phyloP scores from a whole-genome alignment of 2,113 vertebrate species.

The Machaerirhynchus nigripectus region DNA sequence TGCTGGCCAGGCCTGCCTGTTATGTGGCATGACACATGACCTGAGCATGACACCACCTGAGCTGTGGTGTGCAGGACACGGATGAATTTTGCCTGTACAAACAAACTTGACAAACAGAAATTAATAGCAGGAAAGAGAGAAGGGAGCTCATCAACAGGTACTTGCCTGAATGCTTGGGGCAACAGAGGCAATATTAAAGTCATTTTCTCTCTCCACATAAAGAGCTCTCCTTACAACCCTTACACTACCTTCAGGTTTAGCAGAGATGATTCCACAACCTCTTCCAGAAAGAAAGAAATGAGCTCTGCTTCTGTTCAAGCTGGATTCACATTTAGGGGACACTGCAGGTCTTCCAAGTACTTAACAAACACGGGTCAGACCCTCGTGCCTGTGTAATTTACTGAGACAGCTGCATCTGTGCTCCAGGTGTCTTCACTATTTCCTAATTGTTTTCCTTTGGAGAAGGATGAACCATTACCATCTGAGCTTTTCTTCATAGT shows the following conservation, averaged over 20 bases:
- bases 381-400: not conserved
- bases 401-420: not conserved
- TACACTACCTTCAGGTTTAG: not conserved
- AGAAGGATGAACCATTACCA: not conserved
- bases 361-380: not conserved
- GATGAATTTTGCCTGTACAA: not conserved
- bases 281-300: not conserved
- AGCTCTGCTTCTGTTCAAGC: not conserved
- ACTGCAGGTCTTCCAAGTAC: not conserved
- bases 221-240: not conserved
- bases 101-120: not conserved
- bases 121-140: not conserved
- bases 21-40: no score
- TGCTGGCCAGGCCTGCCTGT: not conserved
- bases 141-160: not conserved
- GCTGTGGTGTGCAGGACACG: not conserved
- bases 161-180: not conserved
- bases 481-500: not conserved
- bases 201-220: fast-evolving
- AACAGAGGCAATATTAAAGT: not conserved
- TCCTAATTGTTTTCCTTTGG: not conserved
- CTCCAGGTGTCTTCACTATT: not conserved
- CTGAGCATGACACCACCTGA: no score
- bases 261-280: fast-evolving
- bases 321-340: not conserved